Conservation (phyloP, 2,113 vertebrate genomes). For the Prietella phreatophila region DNA sequence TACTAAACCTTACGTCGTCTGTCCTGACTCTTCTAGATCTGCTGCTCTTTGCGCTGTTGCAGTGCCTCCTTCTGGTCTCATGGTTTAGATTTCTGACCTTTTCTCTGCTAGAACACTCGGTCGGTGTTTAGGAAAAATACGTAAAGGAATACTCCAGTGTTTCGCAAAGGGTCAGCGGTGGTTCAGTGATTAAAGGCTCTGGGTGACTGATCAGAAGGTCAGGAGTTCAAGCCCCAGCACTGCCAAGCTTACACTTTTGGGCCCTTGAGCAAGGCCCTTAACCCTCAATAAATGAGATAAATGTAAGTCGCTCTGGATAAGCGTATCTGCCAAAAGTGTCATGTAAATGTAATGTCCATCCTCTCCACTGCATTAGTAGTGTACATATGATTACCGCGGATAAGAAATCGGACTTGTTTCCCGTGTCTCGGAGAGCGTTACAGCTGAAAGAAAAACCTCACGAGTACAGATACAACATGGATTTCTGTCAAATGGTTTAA, state of each 20-base stretch:
- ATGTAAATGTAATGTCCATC: not conserved
- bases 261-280: no score
- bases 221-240: no score
- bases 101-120: not conserved
- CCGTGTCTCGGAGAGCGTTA: not conserved
- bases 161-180: not conserved
- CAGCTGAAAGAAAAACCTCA: not conserved
- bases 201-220: no score
- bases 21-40: not conserved
- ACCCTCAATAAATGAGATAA: no score
- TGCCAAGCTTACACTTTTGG: no score
- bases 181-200: no score
- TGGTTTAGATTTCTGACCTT: not conserved
- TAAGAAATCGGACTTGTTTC: not conserved
- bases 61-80: not conserved
- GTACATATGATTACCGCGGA: not conserved
- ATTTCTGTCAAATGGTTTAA: not conserved
- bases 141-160: not conserved
- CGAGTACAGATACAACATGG: not conserved
- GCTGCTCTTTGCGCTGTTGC: slow-evolving; percentile 3
- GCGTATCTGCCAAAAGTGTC: no score
- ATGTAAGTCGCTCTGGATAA: no score
- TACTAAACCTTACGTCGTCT: slow-evolving; percentile 13
- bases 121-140: not conserved
- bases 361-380: not conserved